A percentile compares a stretch with the other conserved stretches of the same genome.
Conservation (phyloP, 1,140 invertebrate genomes). For the Lordiphosa collinella region DNA sequence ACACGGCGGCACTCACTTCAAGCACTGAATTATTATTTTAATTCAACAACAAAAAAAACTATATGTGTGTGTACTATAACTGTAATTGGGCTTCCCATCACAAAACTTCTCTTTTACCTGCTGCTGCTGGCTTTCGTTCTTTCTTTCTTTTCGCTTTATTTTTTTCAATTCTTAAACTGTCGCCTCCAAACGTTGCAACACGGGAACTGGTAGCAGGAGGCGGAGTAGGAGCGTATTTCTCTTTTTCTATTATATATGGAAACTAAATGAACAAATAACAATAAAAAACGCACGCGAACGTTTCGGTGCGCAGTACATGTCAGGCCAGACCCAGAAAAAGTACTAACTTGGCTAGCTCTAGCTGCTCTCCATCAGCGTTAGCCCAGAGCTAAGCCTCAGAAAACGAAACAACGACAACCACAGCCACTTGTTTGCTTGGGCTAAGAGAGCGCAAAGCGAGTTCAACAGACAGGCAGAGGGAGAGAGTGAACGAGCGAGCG, state of each 20-base stretch:
- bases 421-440: slow-evolving; percentile 7
- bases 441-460: not conserved
- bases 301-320: slow-evolving; percentile 44
- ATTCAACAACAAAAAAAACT: slow-evolving; percentile 50
- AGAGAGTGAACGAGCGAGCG: slow-evolving; percentile 7
- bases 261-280: slow-evolving; percentile 41
- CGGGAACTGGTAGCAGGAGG: slow-evolving; percentile 1
- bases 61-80: slow-evolving; percentile 18
- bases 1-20: not conserved
- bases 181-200: slow-evolving; percentile 19
- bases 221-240: slow-evolving; percentile 1
- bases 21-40: slow-evolving; percentile 29
- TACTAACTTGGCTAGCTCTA: slow-evolving; percentile 63
- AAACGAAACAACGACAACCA: not conserved
- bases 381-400: slow-evolving; percentile 56
- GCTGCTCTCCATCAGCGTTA: slow-evolving; percentile 28
- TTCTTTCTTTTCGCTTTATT: slow-evolving; percentile 46
- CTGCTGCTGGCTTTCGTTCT: slow-evolving; percentile 27
- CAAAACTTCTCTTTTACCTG: slow-evolving; percentile 52
- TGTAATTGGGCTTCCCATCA: slow-evolving; percentile 41
- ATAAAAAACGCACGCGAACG: slow-evolving; percentile 59
- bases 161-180: slow-evolving; percentile 48
- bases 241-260: slow-evolving; percentile 16
- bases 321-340: slow-evolving; percentile 53
- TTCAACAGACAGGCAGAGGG: not conserved